Base-by-base conservation (phyloP, 2,888 invertebrate genomes). In the Cephus spinipes region DNA sequence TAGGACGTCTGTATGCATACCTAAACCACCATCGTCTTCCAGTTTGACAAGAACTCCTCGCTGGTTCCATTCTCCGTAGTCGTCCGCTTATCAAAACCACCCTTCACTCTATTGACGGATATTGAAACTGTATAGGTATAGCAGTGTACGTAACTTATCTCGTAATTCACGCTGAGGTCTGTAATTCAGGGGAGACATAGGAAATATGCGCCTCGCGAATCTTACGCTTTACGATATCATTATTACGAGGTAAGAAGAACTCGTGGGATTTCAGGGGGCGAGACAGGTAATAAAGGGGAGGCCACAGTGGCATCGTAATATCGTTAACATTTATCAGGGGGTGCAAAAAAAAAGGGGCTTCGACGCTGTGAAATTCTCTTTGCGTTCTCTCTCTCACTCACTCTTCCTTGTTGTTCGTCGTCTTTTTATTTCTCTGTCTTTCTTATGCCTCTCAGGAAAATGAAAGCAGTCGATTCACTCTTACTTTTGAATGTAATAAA, bases 381-480 rank as follows among this genome's bases (percentile, higher is more conserved):
- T 11, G 71, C 23, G 9, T 55, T 15, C 9, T 55, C 2, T 23
- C 71, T 81, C 78, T 77, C 31, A 2, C 31, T 31, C 31, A 1
- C 35, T 33, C 68, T 71, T 4, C 32, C 32, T 78, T 75, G 40
- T 76, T 76, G 35, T 69, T 75, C 12, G 12, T 75, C 69, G 69
- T 76, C 76, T 40, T 36, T 35, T 31, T 75, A 31, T 71, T 74
- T 76, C 76, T 55, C 74, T 69, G 76, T 77, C 78, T 76, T 35
- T 68, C 75, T 78, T 71, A 36, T 77, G 79, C 77, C 74, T 76
- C 76, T 76, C 76, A 79, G 78, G 77, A 80, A 79, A 79, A 71
- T 79, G 69, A 80, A 80, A 79, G 79, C 79, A 55, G 78, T 76
- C 79, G 77, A 78, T 76, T 73, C 76, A 55, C 68, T 71, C 78